Evolutionary conservation across 2,888 invertebrate species (phyloP).

Genomic region (Belgica antarctica): DNA sequence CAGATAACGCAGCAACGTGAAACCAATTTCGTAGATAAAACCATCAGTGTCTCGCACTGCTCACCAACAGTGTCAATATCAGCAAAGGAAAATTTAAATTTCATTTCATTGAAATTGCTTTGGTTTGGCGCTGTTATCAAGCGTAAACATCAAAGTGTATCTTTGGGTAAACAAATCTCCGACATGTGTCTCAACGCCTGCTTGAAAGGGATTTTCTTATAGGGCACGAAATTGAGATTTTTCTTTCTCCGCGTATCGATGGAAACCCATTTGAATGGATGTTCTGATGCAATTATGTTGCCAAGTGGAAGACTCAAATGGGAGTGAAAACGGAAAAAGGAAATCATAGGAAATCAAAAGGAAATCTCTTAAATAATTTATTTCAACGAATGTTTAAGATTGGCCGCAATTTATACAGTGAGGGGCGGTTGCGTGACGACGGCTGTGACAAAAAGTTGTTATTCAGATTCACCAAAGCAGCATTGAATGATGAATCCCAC

Average conservation of each 20-base stretch:
- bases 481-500: too few species aligned
- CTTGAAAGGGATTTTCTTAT: background rate
- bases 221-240: background rate
- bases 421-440: too few species aligned
- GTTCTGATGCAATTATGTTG: background rate
- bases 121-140: too few species aligned
- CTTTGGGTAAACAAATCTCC: background rate
- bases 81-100: background rate
- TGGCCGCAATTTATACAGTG: too few species aligned
- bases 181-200: background rate
- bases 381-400: background rate
- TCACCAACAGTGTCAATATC: background rate
- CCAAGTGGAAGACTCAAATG: background rate
- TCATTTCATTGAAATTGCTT: background rate
- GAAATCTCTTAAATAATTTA: background rate
- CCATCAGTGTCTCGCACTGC: background rate
- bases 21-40: background rate
- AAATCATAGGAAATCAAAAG: background rate
- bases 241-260: background rate
- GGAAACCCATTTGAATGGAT: background rate
- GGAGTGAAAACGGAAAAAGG: background rate
- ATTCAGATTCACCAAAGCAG: too few species aligned
- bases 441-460: background rate
- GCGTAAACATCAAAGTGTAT: background rate
- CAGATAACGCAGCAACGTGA: background rate